phyloP scores from a whole-genome alignment of 2,888 invertebrate species.

The Trichogramma dendrolimi region DNA sequence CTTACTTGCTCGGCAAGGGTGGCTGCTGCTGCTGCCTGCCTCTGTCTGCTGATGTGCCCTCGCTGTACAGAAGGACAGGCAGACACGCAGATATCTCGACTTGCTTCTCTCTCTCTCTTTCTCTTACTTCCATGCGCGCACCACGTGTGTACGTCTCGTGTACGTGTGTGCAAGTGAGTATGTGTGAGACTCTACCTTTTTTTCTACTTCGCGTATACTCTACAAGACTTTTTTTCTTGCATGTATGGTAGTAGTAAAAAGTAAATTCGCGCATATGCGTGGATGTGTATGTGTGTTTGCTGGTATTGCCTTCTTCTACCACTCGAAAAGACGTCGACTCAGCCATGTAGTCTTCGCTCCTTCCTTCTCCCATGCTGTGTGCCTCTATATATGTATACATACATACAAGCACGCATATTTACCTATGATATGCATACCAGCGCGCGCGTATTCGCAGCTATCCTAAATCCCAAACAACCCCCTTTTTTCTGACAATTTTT shows the following conservation, averaged over 20 bases:
- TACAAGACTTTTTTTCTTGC: too few relatives aligned
- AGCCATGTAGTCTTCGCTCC: slow-evolving; percentile 39
- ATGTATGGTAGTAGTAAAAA: too few relatives aligned
- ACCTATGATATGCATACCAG: slow-evolving; percentile 13
- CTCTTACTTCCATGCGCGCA: background rate
- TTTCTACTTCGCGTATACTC: too few relatives aligned
- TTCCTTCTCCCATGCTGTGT: slow-evolving; percentile 33
- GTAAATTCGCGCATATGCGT: slow-evolving; percentile 14
- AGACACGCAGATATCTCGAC: slow-evolving; percentile 39
- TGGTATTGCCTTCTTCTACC: slow-evolving; percentile 31
- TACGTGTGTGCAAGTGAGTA: too few relatives aligned
- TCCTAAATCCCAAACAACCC: slow-evolving; percentile 30
- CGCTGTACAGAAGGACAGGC: slow-evolving; percentile 38
- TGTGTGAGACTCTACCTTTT: too few relatives aligned
- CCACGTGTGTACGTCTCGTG: too few relatives aligned
- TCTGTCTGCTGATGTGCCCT: slow-evolving; percentile 44
- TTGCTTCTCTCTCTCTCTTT: slow-evolving; percentile 22
- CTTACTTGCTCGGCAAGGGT: background rate
- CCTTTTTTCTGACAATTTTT: slow-evolving; percentile 25
- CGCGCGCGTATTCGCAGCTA: slow-evolving; percentile 25
- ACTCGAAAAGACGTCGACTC: slow-evolving; percentile 47
- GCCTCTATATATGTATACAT: slow-evolving; percentile 1
- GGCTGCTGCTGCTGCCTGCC: slow-evolving; percentile 26
- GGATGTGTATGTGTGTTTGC: too few relatives aligned
- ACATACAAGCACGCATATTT: slow-evolving; percentile 12